phyloP scores from a whole-genome alignment of 2,888 invertebrate species.

The Fabriciana adippe region DNA sequence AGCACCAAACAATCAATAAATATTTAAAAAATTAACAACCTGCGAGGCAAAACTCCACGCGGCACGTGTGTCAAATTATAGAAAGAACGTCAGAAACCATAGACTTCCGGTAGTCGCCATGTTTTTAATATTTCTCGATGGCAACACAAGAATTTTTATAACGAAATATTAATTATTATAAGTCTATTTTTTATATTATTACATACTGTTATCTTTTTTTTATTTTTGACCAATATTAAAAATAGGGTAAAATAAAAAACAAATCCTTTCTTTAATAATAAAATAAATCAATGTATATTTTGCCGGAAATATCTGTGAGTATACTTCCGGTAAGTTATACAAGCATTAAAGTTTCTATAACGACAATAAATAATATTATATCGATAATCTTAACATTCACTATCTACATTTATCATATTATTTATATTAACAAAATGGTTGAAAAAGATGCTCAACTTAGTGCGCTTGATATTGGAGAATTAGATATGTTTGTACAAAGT shows the following conservation, averaged over 20 bases:
- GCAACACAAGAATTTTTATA: constrained; percentile 49
- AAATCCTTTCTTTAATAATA: background rate
- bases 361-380: constrained; percentile 38
- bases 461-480: constrained; percentile 86
- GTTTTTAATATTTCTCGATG: constrained; percentile 52
- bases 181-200: background rate
- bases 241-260: no score
- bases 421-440: constrained; percentile 63
- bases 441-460: constrained; percentile 73
- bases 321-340: constrained; percentile 2
- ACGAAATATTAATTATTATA: background rate
- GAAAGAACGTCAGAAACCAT: constrained; percentile 72
- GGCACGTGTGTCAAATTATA: constrained; percentile 81
- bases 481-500: constrained; percentile 88
- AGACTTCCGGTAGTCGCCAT: constrained; percentile 72
- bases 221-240: no score
- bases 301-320: background rate
- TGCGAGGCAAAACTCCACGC: constrained; percentile 81
- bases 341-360: constrained; percentile 50
- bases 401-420: no score
- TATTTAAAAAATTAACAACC: constrained; percentile 65
- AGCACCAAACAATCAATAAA: constrained; percentile 54
- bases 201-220: background rate
- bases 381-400: background rate
- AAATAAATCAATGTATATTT: background rate